A percentile compares a stretch with the other conserved stretches of the same genome.
phyloP scores from a whole-genome alignment of 1,140 invertebrate genomes.

The Tetramorium simillimum region DNA sequence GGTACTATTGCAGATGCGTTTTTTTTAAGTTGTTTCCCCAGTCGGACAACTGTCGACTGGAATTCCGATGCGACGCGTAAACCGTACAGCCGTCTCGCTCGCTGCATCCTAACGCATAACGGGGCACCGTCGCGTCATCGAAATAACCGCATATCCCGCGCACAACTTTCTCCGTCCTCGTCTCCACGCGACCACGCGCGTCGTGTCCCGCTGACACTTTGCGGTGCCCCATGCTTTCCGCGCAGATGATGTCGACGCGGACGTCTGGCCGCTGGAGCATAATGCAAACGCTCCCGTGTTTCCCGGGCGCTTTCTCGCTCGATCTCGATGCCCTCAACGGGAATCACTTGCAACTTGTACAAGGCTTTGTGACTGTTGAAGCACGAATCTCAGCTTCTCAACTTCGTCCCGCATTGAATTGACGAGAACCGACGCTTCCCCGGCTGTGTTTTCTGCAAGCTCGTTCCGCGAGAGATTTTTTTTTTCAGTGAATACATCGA shows the following conservation, averaged over 20 bases:
- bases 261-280: conserved; percentile 23
- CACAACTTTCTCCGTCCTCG: background rate
- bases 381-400: background rate
- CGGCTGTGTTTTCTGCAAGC: background rate
- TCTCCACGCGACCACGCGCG: background rate
- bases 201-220: conserved; percentile 32
- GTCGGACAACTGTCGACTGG: conserved; percentile 58
- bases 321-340: background rate
- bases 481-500: background rate
- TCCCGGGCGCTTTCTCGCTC: background rate
- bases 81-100: conserved; percentile 32
- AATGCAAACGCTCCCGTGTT: background rate
- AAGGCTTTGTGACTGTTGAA: background rate
- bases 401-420: background rate
- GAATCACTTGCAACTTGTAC: background rate
- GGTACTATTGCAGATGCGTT: too few species aligned
- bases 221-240: conserved; percentile 10
- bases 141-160: conserved; percentile 41
- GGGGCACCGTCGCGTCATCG: conserved; percentile 24
- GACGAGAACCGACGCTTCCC: background rate
- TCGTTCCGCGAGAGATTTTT: background rate
- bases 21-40: too few species aligned
- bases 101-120: conserved; percentile 11
- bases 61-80: conserved; percentile 56
- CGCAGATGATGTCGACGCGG: conserved; percentile 3